Evolutionary conservation across 2,888 invertebrate species (phyloP), one percentile per base, ranked within the genome.

Genomic region (Mamestra brassicae): DNA sequence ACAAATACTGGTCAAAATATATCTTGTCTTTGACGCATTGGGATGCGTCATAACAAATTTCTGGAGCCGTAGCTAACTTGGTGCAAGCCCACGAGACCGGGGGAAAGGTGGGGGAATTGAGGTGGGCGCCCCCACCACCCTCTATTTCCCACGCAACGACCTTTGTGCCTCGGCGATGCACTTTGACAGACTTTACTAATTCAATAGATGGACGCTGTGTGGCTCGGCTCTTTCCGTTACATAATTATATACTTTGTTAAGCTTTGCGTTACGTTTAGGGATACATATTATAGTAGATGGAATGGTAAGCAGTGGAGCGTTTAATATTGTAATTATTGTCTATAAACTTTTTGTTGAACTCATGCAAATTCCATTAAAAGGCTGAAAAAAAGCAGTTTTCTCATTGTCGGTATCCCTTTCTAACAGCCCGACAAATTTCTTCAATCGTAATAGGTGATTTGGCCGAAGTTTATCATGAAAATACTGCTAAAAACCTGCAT

Each of bases 121-220:
- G 84, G 85, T 84, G 83, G 81, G 81, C 88, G 89, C 89, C 80
- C 88, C 87, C 86, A 79, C 82, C 91, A 80, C 89, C 92, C 93
- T 91, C 90, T 87, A 86, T 90, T 94, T 95, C 95, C 96, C 96
- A 96, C 96, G 96, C 96, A 96, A 96, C 96, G 96, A 96, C 96
- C 96, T 96, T 96, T 96, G 96, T 95, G 96, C 95, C 94, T 94
- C 95, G 88, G 92, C 95, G 93, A 94, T 96, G 96, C 95, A 96
- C 96, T 96, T 95, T 96, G 96, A 95, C 96, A 96, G 96, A 95
- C 94, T 96, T 96, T 94, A 95, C 95, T 96, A 95, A 96, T 96
- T 95, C 95, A 95, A 96, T 95, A 95, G 95, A 95, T 95, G 95
- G 95, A 95, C 95, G 94, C 90, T 90, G 92, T 90, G 92, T 85